Evolutionary conservation across 2,113 vertebrate genomes (phyloP).

Genomic region (Archocentrus centrarchus): DNA sequence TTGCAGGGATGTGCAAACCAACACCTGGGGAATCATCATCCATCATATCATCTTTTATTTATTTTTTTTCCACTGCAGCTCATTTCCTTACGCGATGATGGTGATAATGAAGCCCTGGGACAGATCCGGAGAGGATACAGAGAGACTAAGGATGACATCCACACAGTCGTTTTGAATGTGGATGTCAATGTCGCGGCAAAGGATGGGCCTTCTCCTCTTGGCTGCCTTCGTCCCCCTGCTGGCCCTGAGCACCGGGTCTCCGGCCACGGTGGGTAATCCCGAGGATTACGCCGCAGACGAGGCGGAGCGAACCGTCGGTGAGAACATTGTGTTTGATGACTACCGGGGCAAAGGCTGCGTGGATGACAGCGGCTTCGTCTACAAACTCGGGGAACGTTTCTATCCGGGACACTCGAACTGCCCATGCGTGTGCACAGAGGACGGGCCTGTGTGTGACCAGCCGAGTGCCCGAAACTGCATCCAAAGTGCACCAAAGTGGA

Average conservation of each 20-base stretch:
- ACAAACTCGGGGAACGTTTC: conserved; percentile 97
- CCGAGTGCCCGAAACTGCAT: conserved; percentile 98
- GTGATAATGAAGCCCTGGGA: conserved; percentile 51
- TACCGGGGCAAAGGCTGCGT: conserved; percentile 98
- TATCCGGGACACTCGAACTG: conserved; percentile 99
- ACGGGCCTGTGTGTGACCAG: conserved; percentile 98
- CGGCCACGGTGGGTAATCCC: conserved; percentile 87
- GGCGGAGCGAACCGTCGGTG: conserved; percentile 89
- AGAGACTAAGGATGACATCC: conserved; percentile 69
- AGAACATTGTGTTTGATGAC: conserved; percentile 97
- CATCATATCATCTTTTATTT: conserved; percentile 28
- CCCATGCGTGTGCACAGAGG: conserved; percentile 97
- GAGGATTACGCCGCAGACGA: conserved; percentile 95
- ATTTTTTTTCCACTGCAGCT: conserved; percentile 47
- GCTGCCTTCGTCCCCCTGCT: conserved; percentile 89
- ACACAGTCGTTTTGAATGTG: conserved; percentile 72
- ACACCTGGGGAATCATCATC: conserved; percentile 15
- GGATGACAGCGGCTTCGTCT: conserved; percentile 99
- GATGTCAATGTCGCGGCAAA: conserved; percentile 83
- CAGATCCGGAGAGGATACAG: conserved; percentile 57
- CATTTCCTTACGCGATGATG: conserved; percentile 35
- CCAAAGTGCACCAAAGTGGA: conserved; percentile 99
- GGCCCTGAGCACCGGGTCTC: conserved; percentile 84
- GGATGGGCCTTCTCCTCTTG: conserved; percentile 91
- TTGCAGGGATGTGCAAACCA: conserved; percentile 6